Evolutionary conservation across 1,140 invertebrate genomes (phyloP), one percentile per base, ranked within the genome.

Genomic region (Zaprionus taronus): DNA sequence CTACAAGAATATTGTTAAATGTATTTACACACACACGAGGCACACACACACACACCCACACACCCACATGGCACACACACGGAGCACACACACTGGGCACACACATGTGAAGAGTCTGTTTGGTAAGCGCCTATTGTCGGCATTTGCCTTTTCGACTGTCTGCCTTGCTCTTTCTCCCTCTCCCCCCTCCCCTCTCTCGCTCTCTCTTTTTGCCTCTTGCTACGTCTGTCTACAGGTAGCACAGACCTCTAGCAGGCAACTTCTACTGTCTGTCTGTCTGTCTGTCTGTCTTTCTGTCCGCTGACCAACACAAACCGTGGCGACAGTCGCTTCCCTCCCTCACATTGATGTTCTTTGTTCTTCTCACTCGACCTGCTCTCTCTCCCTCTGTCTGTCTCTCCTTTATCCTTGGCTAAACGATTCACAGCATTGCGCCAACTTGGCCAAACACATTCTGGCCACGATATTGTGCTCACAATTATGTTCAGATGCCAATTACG

Each of bases 321-420:
- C 31, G 36, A 53, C 38, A 49, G 15, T 62, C 57, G 22, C 38
- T 56, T 56, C 58, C 31, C 41, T 70, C 72, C 71, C 60, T 75
- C 67, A 75, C 72, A 70, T 63, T 75, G 57, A 64, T 38, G 63
- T 66, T 72, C 22, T 65, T 55, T 38, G 67, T 36, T 22, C 4
- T 34, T 22, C 26, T 2, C 7, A 4, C 14, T n/a, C 14, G 6
- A 7, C 31, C 31, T 64, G 31, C 20, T 53, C 44, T 51, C 0
- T 28, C 1, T 7, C 28, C 9, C 28, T 28, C 28, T 28, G 1
- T 17, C 20, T 20, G 9, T 7, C 38, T 41, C 5, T 34, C 3
- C 41, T 31, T 22, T 12, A 22, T 24, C n/a, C 69, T 57, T 66
- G 53, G 31, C 47, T 75, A 70, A 66, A 66, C 64, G 64, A 57